Percentiles rank a stretch among this genome's conserved stretches.
Evolutionary conservation across 2,797 vertebrate genomes (phyloP).

Genomic region (Chiroxiphia lanceolata): DNA sequence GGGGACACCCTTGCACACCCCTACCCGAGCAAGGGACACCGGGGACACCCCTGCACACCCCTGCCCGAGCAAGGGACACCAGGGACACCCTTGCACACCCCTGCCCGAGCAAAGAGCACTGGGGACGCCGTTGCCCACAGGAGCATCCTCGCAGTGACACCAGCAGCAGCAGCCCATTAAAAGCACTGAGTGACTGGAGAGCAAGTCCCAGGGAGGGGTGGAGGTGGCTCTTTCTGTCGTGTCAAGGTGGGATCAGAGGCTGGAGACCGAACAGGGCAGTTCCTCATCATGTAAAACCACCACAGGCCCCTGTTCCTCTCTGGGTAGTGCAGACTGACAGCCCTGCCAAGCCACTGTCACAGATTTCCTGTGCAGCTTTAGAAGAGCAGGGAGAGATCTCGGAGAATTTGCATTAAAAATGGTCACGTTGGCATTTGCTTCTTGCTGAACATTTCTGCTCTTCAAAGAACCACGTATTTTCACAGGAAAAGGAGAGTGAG

Average conservation of each 20-base stretch:
- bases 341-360: constrained; percentile 29
- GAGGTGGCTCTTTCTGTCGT: neutral
- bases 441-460: constrained; percentile 4
- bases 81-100: neutral
- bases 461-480: constrained; percentile 12
- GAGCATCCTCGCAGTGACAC: fast-evolving
- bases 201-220: neutral
- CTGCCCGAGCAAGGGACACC: too few relatives aligned
- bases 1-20: neutral
- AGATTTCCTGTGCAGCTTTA: neutral
- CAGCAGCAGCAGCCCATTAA: neutral
- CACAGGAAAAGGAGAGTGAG: neutral
- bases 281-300: neutral
- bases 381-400: neutral
- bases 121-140: neutral
- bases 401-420: constrained; percentile 46
- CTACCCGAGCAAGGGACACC: fast-evolving
- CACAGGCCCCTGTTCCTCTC: neutral
- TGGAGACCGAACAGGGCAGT: neutral
- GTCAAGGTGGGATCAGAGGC: neutral
- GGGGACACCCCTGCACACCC: neutral
- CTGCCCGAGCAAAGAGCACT: fast-evolving
- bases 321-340: neutral
- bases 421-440: constrained; percentile 47
- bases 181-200: fast-evolving